Base-by-base conservation (phyloP, 2,888 invertebrate genomes). In the Apodemia mormo region DNA sequence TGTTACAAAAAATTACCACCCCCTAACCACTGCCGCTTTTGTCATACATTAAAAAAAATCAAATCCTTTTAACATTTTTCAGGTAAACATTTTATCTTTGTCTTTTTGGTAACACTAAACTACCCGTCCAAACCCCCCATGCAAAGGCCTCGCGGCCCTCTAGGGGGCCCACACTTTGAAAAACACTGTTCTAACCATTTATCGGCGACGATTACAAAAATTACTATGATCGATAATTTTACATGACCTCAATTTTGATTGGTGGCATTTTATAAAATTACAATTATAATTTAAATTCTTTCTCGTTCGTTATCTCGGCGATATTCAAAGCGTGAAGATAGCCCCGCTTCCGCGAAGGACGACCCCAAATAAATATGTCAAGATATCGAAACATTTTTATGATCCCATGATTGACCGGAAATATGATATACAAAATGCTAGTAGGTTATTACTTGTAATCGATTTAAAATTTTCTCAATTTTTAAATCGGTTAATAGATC, bases 311-410 rank as follows among this genome's bases (percentile, higher is more conserved):
- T 75, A 75, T 75, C 75, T 67, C 43, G 54, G 66, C 37, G 52
- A 69, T 73, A 52, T 52, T 52, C 52, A 52, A 52, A 52, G 52
- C 52, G 52, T n/a, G 52, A 52, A n/a, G 75, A 74, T 78, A 76
- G 75, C 78, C 78, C 69, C 73, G 67, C 75, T 79, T 79, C 79
- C 79, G 77, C 70, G 71, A 72, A 71, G 72, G 70, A 56, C 72
- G 75, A 73, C 76, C 78, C 72, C 65, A 72, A 75, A 78, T 77
- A 79, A 68, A 22, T n/a, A 45, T 45, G 56, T 61, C 61, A 33
- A 12, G 61, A 61, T 61, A 61, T 61, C 61, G 12, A 14, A 6
- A 61, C 30, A 61, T 61, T 61, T 61, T 61, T 61, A 33, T 61
- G 61, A 61, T 61, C 61, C 14, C 8, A 61, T 12, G 30, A 61